phyloP scores from a whole-genome alignment of 1,140 invertebrate species.

The Dermatophagoides farinae region DNA sequence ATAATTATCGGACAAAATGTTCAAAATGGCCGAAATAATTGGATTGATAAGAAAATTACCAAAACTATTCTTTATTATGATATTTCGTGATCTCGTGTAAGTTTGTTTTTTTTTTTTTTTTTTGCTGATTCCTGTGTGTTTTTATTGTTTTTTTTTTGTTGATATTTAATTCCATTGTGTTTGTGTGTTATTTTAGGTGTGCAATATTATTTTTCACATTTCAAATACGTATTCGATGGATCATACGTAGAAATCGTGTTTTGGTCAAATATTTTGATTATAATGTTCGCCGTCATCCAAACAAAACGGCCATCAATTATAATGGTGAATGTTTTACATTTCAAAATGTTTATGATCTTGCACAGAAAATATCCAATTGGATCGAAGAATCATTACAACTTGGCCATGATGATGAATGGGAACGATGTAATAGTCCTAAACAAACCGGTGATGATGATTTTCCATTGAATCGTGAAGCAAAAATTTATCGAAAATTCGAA shows the following conservation, averaged over 20 bases:
- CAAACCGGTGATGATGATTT: too few relatives aligned
- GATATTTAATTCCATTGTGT: neutral
- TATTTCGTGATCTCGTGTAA: too few relatives aligned
- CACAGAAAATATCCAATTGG: slow-evolving; percentile 2
- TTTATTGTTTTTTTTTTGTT: neutral
- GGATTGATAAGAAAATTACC: too few relatives aligned
- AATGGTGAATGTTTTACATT: neutral
- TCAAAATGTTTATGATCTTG: neutral
- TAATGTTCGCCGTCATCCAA: neutral
- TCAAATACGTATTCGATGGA: neutral
- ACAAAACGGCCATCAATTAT: neutral
- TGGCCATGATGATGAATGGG: neutral
- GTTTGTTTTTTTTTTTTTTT: too few relatives aligned
- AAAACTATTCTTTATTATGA: too few relatives aligned
- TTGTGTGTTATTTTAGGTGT: neutral
- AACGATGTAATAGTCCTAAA: neutral
- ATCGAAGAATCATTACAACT: neutral
- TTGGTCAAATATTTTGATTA: neutral
- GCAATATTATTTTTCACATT: neutral
- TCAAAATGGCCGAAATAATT: too few relatives aligned
- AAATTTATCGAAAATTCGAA: too few relatives aligned
- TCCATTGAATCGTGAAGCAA: too few relatives aligned
- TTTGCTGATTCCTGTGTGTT: neutral
- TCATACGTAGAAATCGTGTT: neutral
- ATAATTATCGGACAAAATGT: too few relatives aligned